Conservation (phyloP, 2,797 vertebrate species). For the Leontopithecus rosalia region DNA sequence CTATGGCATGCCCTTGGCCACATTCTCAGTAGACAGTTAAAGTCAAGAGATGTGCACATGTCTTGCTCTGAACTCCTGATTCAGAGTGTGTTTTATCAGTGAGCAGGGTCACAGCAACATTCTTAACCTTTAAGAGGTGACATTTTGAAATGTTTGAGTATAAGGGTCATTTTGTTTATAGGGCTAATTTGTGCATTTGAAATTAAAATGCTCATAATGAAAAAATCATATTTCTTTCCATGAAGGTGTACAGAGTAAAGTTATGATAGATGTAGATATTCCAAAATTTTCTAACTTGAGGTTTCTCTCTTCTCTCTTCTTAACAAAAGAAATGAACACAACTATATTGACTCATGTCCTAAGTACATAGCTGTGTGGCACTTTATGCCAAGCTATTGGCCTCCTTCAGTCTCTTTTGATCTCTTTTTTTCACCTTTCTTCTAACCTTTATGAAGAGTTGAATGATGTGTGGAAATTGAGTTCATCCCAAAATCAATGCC, state of each 20-base stretch:
- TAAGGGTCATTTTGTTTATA: slow-evolving; percentile 47
- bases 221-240: neutral
- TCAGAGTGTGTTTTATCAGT: neutral
- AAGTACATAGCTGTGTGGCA: neutral
- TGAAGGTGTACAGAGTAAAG: neutral
- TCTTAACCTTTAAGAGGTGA: neutral
- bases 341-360: neutral
- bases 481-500: slow-evolving; percentile 67
- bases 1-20: neutral
- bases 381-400: slow-evolving; percentile 10
- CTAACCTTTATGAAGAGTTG: slow-evolving; percentile 64
- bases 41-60: neutral
- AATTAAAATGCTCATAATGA: slow-evolving; percentile 45
- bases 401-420: slow-evolving; percentile 49
- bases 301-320: neutral
- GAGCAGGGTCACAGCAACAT: neutral
- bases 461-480: slow-evolving; percentile 56
- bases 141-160: slow-evolving; percentile 45
- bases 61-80: neutral
- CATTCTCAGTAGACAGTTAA: neutral
- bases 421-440: slow-evolving; percentile 66
- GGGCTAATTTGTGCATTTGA: slow-evolving; percentile 38
- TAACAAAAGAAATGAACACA: neutral
- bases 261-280: neutral
- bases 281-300: neutral